Evolutionary conservation across 2,797 vertebrate genomes (phyloP).

Genomic region (Apogon hyalosoma): DNA sequence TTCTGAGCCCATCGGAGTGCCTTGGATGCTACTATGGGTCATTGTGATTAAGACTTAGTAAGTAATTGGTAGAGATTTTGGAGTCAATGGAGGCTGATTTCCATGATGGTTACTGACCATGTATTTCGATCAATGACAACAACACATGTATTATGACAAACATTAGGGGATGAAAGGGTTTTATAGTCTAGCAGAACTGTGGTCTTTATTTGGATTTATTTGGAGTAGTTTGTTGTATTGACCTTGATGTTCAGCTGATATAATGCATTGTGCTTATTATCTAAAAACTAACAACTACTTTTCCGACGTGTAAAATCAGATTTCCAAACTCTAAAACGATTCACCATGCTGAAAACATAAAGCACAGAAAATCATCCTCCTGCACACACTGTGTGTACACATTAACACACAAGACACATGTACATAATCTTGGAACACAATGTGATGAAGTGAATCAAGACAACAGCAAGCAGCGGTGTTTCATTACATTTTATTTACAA

Average conservation of each 20-base stretch:
- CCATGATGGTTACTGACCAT: conserved; percentile 39
- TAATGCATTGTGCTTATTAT: not conserved
- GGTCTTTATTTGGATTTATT: conserved; percentile 37
- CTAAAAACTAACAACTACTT: not conserved
- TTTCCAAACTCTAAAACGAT: conserved; percentile 15
- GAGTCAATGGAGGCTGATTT: conserved; percentile 72
- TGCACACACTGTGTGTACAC: not conserved
- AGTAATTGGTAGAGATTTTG: conserved; percentile 67
- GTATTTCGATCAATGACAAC: conserved; percentile 47
- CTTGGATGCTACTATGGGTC: conserved; percentile 59
- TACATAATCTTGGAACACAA: conserved; percentile 44
- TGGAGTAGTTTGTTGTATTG: conserved; percentile 5
- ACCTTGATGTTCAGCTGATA: conserved; percentile 8
- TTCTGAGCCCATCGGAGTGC: conserved; percentile 55
- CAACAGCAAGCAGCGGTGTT: conserved; percentile 64
- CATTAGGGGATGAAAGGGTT: conserved; percentile 35
- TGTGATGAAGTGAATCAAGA: conserved; percentile 60
- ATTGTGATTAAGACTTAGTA: conserved; percentile 67
- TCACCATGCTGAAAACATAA: conserved; percentile 12
- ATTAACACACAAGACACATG: conserved; percentile 4
- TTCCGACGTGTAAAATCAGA: conserved; percentile 8
- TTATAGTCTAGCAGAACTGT: not conserved
- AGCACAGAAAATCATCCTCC: not conserved
- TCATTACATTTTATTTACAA: conserved; percentile 71
- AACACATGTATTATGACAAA: conserved; percentile 42